Evolutionary conservation across 2,113 vertebrate genomes (phyloP).

Genomic region (Pituophis catenifer): DNA sequence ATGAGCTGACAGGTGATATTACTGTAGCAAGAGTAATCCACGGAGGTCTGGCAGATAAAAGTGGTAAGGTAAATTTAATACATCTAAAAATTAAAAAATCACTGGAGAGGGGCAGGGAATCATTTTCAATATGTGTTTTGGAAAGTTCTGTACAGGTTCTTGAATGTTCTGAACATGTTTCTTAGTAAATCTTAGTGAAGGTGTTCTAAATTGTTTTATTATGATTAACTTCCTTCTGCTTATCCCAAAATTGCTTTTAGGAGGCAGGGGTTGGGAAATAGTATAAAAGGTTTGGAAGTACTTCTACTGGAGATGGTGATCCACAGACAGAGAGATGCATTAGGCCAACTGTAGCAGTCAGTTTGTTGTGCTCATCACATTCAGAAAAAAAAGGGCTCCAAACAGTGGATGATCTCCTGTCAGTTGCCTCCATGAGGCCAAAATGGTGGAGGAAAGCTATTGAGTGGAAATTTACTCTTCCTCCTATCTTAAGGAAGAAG

Average conservation of each 20-base stretch:
- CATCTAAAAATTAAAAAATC: not conserved
- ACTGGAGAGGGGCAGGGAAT: too few species aligned
- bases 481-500: not conserved
- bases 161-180: not conserved
- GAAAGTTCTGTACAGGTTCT: not conserved
- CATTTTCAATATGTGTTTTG: not conserved
- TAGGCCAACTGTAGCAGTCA: not conserved
- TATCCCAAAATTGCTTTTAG: not conserved
- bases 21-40: slow-evolving; percentile 91
- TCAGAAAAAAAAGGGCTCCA: not conserved
- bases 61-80: slow-evolving; percentile 76
- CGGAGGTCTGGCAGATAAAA: slow-evolving; percentile 89
- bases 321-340: not conserved
- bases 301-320: not conserved
- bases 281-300: not conserved
- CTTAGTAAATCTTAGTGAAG: not conserved
- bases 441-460: not conserved
- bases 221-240: not conserved
- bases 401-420: not conserved
- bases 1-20: slow-evolving; percentile 89
- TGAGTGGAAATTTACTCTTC: not conserved
- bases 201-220: not conserved
- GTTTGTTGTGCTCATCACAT: not conserved
- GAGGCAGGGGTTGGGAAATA: not conserved
- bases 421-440: not conserved